These are phyloP conservation scores for Amphimallon solstitiale DNA, from an alignment of 2,888 invertebrate genomes.

Conservation along the genomic window DNA sequence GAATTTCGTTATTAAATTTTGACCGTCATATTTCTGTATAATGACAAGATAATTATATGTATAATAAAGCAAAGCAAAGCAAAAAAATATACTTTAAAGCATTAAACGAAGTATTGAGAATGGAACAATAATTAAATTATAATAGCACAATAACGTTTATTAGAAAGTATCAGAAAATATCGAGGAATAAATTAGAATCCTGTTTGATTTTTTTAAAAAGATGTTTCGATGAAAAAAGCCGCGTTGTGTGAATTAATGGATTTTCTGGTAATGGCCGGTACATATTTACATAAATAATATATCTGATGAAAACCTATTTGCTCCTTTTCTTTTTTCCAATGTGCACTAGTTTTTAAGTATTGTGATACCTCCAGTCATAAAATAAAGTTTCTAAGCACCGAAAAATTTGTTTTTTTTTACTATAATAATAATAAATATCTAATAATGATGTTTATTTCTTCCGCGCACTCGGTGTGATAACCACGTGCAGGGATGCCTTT, in stretches of 20 bases:
- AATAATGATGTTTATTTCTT: no score
- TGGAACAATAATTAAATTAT: slow-evolving; percentile 27
- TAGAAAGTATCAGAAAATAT: neutral
- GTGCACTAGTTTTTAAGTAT: slow-evolving; percentile 33
- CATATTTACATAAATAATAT: neutral
- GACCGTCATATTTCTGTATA: slow-evolving; percentile 2
- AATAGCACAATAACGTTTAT: neutral
- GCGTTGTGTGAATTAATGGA: neutral
- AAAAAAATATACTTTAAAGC: neutral
- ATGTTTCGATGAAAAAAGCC: no score
- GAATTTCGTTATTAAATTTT: slow-evolving; percentile 16
- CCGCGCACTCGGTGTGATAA: no score
- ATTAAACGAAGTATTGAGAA: slow-evolving; percentile 28
- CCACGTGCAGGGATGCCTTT: no score
- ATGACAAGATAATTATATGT: no score
- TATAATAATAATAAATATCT: no score
- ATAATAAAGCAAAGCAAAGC: neutral
- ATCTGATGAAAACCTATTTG: slow-evolving; percentile 8
- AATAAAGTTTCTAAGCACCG: slow-evolving; percentile 32
- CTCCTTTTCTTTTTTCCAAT: slow-evolving; percentile 28
- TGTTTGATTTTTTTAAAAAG: no score
- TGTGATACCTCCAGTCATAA: slow-evolving; percentile 32
- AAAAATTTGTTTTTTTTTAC: neutral
- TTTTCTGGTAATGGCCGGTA: neutral
- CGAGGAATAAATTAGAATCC: neutral